Conservation (phyloP, 2,888 invertebrate genomes). For the Synergus umbraculus region DNA sequence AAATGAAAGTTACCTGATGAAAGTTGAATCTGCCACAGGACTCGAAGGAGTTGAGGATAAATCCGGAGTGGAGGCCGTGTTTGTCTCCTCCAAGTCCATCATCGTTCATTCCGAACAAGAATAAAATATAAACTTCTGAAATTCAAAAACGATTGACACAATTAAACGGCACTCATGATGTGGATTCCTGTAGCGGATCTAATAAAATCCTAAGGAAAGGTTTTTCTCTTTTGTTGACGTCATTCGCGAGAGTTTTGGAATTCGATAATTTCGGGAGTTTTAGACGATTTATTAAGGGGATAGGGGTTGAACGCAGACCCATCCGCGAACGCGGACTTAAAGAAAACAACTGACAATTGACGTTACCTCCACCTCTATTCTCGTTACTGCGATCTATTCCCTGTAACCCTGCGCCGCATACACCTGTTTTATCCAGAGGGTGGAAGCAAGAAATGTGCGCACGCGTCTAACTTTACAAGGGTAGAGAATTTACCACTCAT, state of each 20-base stretch:
- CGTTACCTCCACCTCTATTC: conserved; percentile 64
- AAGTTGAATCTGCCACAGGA: conserved; percentile 74
- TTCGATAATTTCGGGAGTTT: background rate
- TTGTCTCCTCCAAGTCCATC: conserved; percentile 76
- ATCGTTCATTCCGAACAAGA: conserved; percentile 71
- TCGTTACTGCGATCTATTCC: conserved; percentile 59
- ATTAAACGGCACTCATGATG: background rate
- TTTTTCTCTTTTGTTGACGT: background rate
- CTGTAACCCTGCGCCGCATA: conserved; percentile 63
- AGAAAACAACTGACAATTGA: conserved; percentile 74
- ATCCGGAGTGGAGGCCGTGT: conserved; percentile 74
- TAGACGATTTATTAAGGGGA: conserved; percentile 44
- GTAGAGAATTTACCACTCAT: conserved; percentile 6
- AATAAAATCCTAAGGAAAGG: conserved; percentile 23
- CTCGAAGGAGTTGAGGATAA: conserved; percentile 75
- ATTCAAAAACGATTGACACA: conserved; percentile 37
- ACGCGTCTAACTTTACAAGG: conserved; percentile 38
- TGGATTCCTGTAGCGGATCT: conserved; percentile 34
- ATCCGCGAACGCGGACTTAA: conserved; percentile 76
- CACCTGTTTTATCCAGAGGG: conserved; percentile 51
- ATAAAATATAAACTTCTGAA: conserved; percentile 37
- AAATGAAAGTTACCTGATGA: conserved; percentile 69
- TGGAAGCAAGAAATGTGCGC: conserved; percentile 43
- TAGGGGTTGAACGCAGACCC: conserved; percentile 68
- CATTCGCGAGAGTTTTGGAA: background rate